Conservation (phyloP, 2,797 vertebrate genomes). For the Borostomias antarcticus region DNA sequence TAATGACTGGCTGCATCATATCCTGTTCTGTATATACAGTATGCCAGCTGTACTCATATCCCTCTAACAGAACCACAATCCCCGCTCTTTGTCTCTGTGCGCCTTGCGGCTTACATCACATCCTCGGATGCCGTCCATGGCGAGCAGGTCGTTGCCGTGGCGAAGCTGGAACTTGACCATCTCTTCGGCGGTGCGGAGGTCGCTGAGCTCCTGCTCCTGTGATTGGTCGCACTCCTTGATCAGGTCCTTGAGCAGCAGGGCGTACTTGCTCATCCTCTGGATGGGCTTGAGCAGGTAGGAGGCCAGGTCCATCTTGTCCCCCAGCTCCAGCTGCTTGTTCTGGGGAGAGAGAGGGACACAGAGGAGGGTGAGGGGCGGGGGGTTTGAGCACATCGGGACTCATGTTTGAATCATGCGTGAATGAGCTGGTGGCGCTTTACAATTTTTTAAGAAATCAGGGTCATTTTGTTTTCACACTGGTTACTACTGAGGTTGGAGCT, state of each 20-base stretch:
- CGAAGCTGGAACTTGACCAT: constrained; percentile 89
- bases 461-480: background rate
- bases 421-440: no score
- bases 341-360: constrained; percentile 32
- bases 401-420: background rate
- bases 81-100: background rate
- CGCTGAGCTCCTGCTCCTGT: constrained; percentile 81
- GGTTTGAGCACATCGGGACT: no score
- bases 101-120: constrained; percentile 78
- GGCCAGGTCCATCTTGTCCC: constrained; percentile 87
- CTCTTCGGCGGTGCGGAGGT: constrained; percentile 80
- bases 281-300: constrained; percentile 88
- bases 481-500: background rate
- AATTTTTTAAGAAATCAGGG: no score
- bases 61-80: background rate
- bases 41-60: background rate
- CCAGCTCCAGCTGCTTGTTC: constrained; percentile 81
- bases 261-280: constrained; percentile 88
- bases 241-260: constrained; percentile 83
- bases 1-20: background rate
- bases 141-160: constrained; percentile 86
- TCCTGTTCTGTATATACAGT: background rate
- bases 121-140: constrained; percentile 85
- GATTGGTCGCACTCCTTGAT: constrained; percentile 80
- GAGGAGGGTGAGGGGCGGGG: background rate